Percentiles rank a stretch among this genome's conserved stretches.
Evolutionary conservation across 1,140 invertebrate genomes (phyloP).

Genomic region (Drosophila repleta): DNA sequence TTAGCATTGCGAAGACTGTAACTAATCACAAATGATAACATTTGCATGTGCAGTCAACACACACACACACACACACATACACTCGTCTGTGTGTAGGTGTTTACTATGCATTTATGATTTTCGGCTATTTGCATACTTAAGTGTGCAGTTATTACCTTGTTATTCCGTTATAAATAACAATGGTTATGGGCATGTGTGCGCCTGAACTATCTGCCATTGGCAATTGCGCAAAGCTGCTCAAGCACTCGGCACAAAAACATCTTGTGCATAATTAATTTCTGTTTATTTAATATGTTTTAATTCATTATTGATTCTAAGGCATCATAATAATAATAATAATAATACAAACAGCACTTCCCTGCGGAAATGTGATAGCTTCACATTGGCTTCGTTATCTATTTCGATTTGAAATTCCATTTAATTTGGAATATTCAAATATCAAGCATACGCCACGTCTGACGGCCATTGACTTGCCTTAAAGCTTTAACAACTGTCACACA

Average conservation of each 20-base stretch:
- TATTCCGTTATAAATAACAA: slow-evolving; percentile 81
- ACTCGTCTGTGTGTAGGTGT: slow-evolving; percentile 35
- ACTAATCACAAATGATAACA: slow-evolving; percentile 82
- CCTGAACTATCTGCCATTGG: slow-evolving; percentile 35
- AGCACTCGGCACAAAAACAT: slow-evolving; percentile 23
- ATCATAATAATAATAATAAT: slow-evolving; percentile 41
- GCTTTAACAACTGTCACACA: slow-evolving; percentile 14
- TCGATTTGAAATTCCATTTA: neutral
- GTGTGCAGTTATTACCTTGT: slow-evolving; percentile 82
- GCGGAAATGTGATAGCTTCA: neutral
- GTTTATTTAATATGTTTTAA: slow-evolving; percentile 72
- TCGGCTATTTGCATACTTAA: slow-evolving; percentile 80
- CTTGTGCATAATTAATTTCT: slow-evolving; percentile 73
- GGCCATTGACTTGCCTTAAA: neutral
- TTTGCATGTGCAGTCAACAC: slow-evolving; percentile 68
- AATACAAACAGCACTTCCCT: neutral
- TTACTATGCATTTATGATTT: slow-evolving; percentile 60
- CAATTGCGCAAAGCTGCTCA: slow-evolving; percentile 40
- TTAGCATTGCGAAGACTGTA: slow-evolving; percentile 73
- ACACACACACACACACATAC: slow-evolving; percentile 16
- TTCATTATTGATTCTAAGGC: slow-evolving; percentile 63
- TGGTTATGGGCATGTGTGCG: neutral
- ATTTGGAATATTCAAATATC: slow-evolving; percentile 17
- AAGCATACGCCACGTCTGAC: slow-evolving; percentile 34
- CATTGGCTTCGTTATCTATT: neutral